phyloP scores from a whole-genome alignment of 2,113 vertebrate species.

The Spheniscus mendiculus region DNA sequence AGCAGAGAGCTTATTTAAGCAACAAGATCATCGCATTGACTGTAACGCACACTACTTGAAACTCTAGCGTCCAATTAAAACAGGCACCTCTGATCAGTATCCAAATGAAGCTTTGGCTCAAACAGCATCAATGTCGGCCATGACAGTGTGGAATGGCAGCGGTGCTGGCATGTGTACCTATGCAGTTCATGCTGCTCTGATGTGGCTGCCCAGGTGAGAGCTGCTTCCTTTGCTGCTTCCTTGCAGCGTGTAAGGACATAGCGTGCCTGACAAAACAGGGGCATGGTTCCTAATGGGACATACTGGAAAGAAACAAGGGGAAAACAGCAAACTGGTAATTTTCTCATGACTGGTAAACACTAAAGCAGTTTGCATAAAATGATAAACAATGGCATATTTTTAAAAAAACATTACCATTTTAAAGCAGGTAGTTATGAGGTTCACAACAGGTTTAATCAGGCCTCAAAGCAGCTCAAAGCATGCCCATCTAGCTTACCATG shows the following conservation, averaged over 20 bases:
- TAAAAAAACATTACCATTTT: not conserved
- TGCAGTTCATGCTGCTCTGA: not conserved
- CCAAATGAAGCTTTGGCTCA: rapidly evolving
- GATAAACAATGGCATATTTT: not conserved
- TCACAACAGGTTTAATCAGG: not conserved
- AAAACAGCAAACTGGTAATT: not conserved
- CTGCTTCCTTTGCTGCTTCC: not conserved
- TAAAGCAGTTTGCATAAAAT: not conserved
- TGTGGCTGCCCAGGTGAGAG: rapidly evolving
- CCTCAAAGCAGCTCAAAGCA: rapidly evolving
- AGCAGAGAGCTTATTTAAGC: not conserved
- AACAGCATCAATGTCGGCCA: not conserved
- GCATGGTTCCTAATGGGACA: not conserved
- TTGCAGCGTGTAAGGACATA: rapidly evolving
- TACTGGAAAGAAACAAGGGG: not conserved
- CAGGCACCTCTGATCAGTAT: not conserved
- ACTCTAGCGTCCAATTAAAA: not conserved
- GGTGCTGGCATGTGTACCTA: rapidly evolving
- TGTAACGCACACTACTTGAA: not conserved
- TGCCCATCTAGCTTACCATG: rapidly evolving
- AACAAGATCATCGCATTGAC: not conserved
- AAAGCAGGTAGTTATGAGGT: not conserved
- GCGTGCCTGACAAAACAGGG: not conserved
- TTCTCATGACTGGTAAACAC: not conserved
- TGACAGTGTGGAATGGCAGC: rapidly evolving